Conservation (phyloP, 2,888 invertebrate genomes). For the Protula sp. region DNA sequence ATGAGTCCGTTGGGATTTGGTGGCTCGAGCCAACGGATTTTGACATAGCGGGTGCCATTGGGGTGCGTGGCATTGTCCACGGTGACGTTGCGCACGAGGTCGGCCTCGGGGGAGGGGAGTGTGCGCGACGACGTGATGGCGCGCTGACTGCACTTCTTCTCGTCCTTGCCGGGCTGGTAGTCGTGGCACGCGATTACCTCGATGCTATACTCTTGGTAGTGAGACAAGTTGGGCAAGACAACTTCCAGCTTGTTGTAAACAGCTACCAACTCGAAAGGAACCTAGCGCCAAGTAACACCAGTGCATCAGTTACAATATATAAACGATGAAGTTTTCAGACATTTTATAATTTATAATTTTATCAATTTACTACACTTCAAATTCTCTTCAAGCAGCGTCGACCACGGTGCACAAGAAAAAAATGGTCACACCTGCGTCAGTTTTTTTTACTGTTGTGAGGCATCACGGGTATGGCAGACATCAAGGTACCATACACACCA, state of each 20-base stretch:
- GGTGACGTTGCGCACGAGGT: constrained; percentile 32
- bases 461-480: no score
- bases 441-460: no score
- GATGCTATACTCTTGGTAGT: constrained; percentile 48
- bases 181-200: constrained; percentile 51
- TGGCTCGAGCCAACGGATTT: constrained; percentile 71
- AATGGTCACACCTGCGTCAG: no score
- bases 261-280: constrained; percentile 14
- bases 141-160: constrained; percentile 47
- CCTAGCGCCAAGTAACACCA: no score
- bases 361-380: no score
- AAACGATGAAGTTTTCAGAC: no score
- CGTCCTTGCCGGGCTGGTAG: constrained; percentile 27
- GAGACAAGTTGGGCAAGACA: constrained; percentile 39
- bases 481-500: no score
- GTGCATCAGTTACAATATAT: no score
- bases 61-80: not conserved
- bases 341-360: no score
- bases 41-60: constrained; percentile 31
- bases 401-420: no score
- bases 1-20: constrained; percentile 80
- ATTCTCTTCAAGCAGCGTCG: no score
- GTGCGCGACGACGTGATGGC: constrained; percentile 51
- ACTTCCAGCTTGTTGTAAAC: constrained; percentile 33
- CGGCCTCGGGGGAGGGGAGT: constrained; percentile 35